Percentiles rank a stretch among this genome's conserved stretches.
Evolutionary conservation across 2,113 vertebrate genomes (phyloP).

Genomic region (Corythoichthys intestinalis): DNA sequence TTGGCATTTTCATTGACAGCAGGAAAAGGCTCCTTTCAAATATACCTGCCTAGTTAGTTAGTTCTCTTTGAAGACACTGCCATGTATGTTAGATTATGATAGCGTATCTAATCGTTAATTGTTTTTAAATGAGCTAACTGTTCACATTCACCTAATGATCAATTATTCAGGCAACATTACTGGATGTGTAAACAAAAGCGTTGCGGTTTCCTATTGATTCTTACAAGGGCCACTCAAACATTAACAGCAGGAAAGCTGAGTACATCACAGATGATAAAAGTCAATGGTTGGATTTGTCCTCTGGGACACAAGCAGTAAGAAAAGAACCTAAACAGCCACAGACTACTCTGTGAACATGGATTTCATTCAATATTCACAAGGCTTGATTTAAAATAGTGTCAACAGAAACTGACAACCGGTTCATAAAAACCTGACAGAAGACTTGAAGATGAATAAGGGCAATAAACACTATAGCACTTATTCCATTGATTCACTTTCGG

Average conservation of each 20-base stretch:
- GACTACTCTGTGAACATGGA: constrained; percentile 26
- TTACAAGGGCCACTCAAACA: constrained; percentile 20
- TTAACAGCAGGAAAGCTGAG: constrained; percentile 33
- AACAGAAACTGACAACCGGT: constrained; percentile 9
- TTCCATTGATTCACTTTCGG: background rate
- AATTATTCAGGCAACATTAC: constrained; percentile 43
- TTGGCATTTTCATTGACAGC: too few species aligned
- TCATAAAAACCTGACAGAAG: constrained; percentile 20
- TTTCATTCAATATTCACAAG: constrained; percentile 54
- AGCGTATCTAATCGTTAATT: background rate
- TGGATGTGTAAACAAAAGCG: constrained; percentile 57
- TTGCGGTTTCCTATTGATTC: constrained; percentile 52
- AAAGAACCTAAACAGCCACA: constrained; percentile 36
- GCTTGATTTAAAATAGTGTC: constrained; percentile 22
- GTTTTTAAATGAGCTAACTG: background rate
- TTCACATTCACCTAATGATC: constrained; percentile 11
- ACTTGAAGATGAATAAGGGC: background rate
- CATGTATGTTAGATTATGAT: too few species aligned
- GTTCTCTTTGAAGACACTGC: too few species aligned
- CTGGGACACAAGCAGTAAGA: constrained; percentile 49
- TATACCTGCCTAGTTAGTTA: too few species aligned
- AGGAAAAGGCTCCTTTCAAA: too few species aligned
- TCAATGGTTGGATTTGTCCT: constrained; percentile 49
- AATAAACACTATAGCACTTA: background rate
- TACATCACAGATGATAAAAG: constrained; percentile 47